These are phyloP conservation scores for Radopholus similis DNA, from an alignment of 1,140 invertebrate species.

Conservation along the genomic window DNA sequence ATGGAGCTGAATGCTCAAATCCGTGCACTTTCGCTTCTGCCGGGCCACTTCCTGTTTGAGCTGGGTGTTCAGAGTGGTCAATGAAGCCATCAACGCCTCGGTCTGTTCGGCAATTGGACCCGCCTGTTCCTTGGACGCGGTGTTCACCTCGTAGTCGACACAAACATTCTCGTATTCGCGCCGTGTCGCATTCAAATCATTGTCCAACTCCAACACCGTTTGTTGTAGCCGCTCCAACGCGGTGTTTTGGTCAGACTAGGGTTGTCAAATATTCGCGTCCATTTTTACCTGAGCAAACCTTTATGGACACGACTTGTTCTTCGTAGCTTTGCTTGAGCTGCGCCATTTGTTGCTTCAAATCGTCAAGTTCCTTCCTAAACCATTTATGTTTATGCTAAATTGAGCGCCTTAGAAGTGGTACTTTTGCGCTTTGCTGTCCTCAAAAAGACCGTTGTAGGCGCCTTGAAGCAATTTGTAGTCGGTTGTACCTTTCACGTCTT, in stretches of 20 bases:
- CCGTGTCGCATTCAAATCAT: slow-evolving; percentile 29
- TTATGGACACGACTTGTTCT: slow-evolving; percentile 29
- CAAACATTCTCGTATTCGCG: slow-evolving; percentile 43
- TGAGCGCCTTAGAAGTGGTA: slow-evolving; percentile 13
- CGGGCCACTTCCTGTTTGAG: slow-evolving; percentile 30
- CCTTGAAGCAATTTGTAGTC: slow-evolving; percentile 34
- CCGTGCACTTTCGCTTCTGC: slow-evolving; percentile 25
- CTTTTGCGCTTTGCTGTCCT: slow-evolving; percentile 28
- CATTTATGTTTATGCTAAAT: background rate
- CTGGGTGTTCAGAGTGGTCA: slow-evolving; percentile 35
- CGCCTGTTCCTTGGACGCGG: slow-evolving; percentile 27
- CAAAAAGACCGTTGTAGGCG: slow-evolving; percentile 28
- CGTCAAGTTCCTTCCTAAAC: slow-evolving; percentile 32
- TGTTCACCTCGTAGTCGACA: slow-evolving; percentile 40
- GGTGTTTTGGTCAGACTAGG: slow-evolving; percentile 27
- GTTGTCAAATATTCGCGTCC: background rate
- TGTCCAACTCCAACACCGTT: slow-evolving; percentile 31
- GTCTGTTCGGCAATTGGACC: slow-evolving; percentile 31
- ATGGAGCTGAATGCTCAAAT: slow-evolving; percentile 3
- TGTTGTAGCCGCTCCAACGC: slow-evolving; percentile 38
- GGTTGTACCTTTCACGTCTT: slow-evolving; percentile 29
- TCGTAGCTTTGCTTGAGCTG: slow-evolving; percentile 21
- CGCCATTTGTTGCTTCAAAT: slow-evolving; percentile 25
- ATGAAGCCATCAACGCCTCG: slow-evolving; percentile 27
- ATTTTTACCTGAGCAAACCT: slow-evolving; percentile 12